Evolutionary conservation across 2,797 vertebrate species (phyloP).

Genomic region (Carduelis carduelis): DNA sequence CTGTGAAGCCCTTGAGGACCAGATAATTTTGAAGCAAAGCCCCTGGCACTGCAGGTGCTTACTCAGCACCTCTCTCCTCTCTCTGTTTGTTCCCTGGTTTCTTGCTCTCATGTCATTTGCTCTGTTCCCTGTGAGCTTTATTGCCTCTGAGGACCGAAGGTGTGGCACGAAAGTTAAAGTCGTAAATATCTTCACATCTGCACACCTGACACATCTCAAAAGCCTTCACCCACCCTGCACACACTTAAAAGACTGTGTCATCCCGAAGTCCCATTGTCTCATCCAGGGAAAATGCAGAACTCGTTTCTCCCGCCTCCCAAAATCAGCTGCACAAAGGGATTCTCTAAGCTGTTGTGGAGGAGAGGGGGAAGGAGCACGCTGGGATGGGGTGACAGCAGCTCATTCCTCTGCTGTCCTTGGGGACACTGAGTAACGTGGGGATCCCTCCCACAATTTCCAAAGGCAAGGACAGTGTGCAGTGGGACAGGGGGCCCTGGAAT

Average conservation of each 20-base stretch:
- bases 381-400: not conserved
- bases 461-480: not conserved
- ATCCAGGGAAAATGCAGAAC: not conserved
- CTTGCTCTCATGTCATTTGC: not conserved
- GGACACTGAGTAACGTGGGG: not conserved
- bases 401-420: accelerated
- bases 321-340: not conserved
- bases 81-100: not conserved
- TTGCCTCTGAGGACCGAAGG: not conserved
- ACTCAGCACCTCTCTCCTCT: not conserved
- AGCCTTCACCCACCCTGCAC: not conserved
- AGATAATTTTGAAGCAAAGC: not conserved
- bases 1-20: not conserved
- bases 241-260: not conserved
- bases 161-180: not conserved
- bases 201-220: not conserved
- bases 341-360: not conserved
- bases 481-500: not conserved
- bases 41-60: not conserved
- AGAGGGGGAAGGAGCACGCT: not conserved
- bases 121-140: not conserved
- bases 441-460: not conserved
- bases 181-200: not conserved
- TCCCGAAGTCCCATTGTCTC: not conserved
- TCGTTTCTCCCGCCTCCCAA: not conserved